A percentile compares a stretch with the other conserved stretches of the same genome.
Evolutionary conservation across 2,888 invertebrate species (phyloP).

Genomic region (Malachius bipustulatus): DNA sequence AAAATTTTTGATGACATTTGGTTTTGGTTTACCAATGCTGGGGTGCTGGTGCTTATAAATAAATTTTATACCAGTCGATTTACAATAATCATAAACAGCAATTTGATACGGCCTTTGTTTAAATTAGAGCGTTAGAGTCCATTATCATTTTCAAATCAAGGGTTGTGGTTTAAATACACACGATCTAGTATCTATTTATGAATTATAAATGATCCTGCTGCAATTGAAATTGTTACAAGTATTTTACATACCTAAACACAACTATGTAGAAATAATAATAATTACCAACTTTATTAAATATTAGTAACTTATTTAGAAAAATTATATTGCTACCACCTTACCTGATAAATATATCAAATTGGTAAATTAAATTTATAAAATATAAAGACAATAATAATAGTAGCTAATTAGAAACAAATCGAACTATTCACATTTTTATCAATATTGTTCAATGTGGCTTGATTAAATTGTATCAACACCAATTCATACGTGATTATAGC

Average conservation of each 20-base stretch:
- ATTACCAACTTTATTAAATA: no score
- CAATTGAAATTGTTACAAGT: no score
- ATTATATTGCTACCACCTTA: no score
- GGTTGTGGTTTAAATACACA: no score
- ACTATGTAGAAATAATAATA: no score
- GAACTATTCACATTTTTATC: background rate
- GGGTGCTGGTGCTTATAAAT: background rate
- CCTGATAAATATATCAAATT: slow-evolving; percentile 7
- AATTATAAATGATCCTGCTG: no score
- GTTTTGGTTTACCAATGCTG: background rate
- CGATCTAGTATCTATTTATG: no score
- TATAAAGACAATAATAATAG: background rate
- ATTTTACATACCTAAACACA: no score
- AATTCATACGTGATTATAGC: slow-evolving; percentile 30
- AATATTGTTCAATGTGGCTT: slow-evolving; percentile 4
- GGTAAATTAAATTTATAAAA: background rate
- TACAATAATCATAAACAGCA: background rate
- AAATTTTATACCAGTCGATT: background rate
- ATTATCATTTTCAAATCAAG: no score
- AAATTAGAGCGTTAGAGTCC: no score
- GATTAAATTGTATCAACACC: slow-evolving; percentile 29
- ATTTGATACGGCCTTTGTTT: no score
- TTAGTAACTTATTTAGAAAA: no score
- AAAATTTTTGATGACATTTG: slow-evolving; percentile 1
- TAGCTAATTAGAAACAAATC: background rate